Percentiles rank a stretch among this genome's conserved stretches.
These are phyloP conservation scores for Micrasema longulum DNA, from an alignment of 1,140 invertebrate species.

Conservation along the genomic window DNA sequence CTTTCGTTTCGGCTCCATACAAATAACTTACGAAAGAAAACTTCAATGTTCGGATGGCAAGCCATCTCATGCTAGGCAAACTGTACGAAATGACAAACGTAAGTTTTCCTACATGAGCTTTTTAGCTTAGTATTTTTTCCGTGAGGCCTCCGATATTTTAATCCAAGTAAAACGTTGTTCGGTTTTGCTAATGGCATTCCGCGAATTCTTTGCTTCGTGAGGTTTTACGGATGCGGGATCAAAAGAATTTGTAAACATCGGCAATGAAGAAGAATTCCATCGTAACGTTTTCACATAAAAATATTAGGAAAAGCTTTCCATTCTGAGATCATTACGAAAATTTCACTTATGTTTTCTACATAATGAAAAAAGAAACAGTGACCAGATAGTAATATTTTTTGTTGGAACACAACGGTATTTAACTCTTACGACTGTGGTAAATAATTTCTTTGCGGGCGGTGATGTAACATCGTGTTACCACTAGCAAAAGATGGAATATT, in stretches of 20 bases:
- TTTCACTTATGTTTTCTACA: too few relatives aligned
- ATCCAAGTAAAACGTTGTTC: conserved; percentile 30
- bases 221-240: conserved; percentile 27
- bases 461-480: too few relatives aligned
- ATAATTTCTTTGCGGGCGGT: too few relatives aligned
- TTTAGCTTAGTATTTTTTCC: conserved; percentile 13
- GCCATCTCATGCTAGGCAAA: too few relatives aligned
- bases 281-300: neutral
- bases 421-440: too few relatives aligned
- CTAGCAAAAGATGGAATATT: too few relatives aligned
- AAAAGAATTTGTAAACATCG: conserved; percentile 30
- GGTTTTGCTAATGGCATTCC: conserved; percentile 34
- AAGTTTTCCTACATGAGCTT: conserved; percentile 4
- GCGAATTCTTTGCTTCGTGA: conserved; percentile 20
- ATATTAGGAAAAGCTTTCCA: neutral
- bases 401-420: too few relatives aligned
- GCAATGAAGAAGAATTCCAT: conserved; percentile 8
- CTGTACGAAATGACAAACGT: conserved; percentile 32
- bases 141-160: conserved; percentile 22
- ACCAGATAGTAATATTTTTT: too few relatives aligned
- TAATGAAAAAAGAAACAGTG: too few relatives aligned
- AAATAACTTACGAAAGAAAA: too few relatives aligned
- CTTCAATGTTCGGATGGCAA: too few relatives aligned
- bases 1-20: too few relatives aligned
- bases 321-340: neutral